Conservation (phyloP, 2,888 invertebrate genomes). For the Endotricha flammealis region DNA sequence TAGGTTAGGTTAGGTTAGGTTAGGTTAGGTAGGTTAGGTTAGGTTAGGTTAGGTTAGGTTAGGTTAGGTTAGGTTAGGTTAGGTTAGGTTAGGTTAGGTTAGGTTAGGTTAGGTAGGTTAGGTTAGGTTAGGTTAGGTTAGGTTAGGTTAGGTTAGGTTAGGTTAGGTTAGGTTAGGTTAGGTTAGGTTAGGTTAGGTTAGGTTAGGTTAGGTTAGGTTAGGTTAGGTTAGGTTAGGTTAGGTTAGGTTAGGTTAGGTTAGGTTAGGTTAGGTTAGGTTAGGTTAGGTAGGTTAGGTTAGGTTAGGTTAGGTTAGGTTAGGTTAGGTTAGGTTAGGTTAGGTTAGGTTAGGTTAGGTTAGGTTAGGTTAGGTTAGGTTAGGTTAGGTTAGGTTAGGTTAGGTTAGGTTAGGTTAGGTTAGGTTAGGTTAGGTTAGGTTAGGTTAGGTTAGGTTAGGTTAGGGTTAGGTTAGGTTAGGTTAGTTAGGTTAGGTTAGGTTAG, state of each 20-base stretch:
- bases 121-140: constrained; percentile 16
- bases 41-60: constrained; percentile 13
- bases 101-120: too few species aligned
- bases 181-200: constrained; percentile 17
- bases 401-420: constrained; percentile 1
- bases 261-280: too few species aligned
- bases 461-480: constrained; percentile 4
- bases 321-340: too few species aligned
- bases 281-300: too few species aligned
- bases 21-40: too few species aligned
- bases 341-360: constrained; percentile 4
- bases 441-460: constrained; percentile 4
- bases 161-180: constrained; percentile 18
- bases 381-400: constrained; percentile 1
- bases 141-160: constrained; percentile 18
- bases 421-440: constrained; percentile 1
- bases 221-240: too few species aligned
- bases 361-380: constrained; percentile 3
- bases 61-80: constrained; percentile 12
- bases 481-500: constrained; percentile 4
- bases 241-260: too few species aligned
- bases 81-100: too few species aligned
- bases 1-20: constrained; percentile 13
- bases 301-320: too few species aligned
- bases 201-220: constrained; percentile 17